Conservation (phyloP, 2,797 vertebrate genomes). For the Buphagus erythrorhynchus region DNA sequence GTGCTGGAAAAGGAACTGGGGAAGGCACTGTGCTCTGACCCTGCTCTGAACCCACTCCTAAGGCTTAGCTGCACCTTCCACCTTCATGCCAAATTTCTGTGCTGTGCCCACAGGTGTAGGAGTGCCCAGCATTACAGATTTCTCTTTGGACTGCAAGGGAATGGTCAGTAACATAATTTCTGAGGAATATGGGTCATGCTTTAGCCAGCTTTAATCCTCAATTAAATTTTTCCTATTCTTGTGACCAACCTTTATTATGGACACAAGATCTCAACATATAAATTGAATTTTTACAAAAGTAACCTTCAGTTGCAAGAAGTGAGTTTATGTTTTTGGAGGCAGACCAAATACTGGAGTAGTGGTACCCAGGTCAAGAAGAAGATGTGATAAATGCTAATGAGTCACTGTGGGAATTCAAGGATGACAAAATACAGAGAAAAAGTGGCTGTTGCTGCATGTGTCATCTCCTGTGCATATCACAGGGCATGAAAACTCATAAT, state of each 20-base stretch:
- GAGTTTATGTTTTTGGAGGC: background rate
- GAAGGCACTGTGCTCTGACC: rapidly evolving
- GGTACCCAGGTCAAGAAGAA: background rate
- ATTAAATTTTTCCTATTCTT: background rate
- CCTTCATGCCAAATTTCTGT: too few relatives aligned
- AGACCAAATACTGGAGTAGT: background rate
- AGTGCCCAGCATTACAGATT: background rate
- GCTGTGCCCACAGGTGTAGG: background rate
- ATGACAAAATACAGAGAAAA: background rate
- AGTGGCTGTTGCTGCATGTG: background rate
- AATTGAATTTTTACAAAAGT: background rate
- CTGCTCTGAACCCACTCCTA: background rate
- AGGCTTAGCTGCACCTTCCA: background rate
- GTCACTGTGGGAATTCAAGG: background rate
- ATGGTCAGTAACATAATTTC: background rate
- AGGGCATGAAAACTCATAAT: background rate
- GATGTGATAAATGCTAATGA: background rate
- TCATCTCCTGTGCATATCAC: background rate
- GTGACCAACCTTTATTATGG: background rate
- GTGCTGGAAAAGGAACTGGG: background rate
- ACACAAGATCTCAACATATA: background rate
- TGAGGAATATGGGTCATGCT: background rate
- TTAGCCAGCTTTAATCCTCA: background rate
- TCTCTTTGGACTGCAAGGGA: background rate
- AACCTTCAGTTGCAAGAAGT: background rate